Evolutionary conservation across 2,113 vertebrate genomes (phyloP).

Genomic region (Drymodes brunneopygia): DNA sequence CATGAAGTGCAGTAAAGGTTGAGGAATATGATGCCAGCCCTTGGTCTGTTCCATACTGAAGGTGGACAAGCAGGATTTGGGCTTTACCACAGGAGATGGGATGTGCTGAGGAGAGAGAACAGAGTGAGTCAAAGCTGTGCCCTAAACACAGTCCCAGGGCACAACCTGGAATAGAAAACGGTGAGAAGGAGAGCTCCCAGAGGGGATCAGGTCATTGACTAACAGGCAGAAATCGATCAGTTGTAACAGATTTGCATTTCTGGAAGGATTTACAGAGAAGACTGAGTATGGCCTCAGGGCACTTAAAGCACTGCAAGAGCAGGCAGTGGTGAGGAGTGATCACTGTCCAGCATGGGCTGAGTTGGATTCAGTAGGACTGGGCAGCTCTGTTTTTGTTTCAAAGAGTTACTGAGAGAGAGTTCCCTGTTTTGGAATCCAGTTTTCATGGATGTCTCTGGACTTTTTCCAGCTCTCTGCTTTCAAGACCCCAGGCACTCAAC

Average conservation of each 20-base stretch:
- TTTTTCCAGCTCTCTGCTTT: conserved; percentile 78
- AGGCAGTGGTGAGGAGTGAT: neutral
- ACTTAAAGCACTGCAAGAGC: neutral
- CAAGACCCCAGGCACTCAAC: conserved; percentile 59
- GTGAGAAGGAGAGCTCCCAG: neutral
- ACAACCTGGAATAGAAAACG: neutral
- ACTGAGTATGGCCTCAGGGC: neutral
- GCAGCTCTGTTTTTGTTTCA: neutral
- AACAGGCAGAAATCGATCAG: neutral
- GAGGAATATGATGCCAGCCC: neutral
- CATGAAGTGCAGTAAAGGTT: neutral
- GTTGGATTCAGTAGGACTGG: neutral
- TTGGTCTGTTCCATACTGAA: neutral
- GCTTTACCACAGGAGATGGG: neutral
- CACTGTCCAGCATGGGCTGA: neutral
- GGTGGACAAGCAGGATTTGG: neutral
- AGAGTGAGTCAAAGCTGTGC: neutral
- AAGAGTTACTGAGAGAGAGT: neutral
- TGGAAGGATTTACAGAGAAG: neutral
- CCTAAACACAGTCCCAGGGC: neutral
- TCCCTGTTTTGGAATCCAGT: neutral
- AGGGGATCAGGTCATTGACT: neutral
- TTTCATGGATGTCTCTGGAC: neutral
- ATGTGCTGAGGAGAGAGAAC: neutral
- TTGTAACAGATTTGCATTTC: neutral